Conservation (phyloP, 1,140 invertebrate genomes). For the Neodiprion lecontei region DNA sequence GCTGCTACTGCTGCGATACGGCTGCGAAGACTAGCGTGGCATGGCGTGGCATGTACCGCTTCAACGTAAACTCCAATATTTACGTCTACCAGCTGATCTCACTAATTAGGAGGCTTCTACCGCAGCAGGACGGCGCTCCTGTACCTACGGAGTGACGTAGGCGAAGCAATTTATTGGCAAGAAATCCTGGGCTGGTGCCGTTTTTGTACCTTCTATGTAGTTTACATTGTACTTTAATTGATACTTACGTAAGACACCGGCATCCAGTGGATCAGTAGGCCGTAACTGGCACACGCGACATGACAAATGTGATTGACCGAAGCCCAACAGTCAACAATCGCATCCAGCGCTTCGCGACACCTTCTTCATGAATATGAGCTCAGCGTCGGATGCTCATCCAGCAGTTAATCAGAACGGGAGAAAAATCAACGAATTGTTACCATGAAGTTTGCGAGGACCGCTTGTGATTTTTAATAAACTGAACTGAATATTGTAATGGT, state of each 20-base stretch:
- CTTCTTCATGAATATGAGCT: too few relatives aligned
- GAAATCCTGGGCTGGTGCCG: neutral
- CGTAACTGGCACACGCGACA: neutral
- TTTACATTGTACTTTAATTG: neutral
- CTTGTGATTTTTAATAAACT: too few relatives aligned
- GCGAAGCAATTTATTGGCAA: constrained; percentile 16
- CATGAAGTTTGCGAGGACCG: too few relatives aligned
- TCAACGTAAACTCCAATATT: constrained; percentile 14
- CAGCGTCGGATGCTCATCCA: too few relatives aligned
- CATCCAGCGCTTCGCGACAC: too few relatives aligned
- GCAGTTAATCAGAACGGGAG: too few relatives aligned
- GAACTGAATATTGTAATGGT: too few relatives aligned
- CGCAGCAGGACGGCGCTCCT: constrained; percentile 20
- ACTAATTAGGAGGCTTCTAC: constrained; percentile 22
- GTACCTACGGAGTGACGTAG: constrained; percentile 7
- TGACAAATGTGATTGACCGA: neutral
- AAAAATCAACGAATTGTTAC: too few relatives aligned
- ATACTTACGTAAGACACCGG: neutral
- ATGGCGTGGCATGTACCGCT: neutral
- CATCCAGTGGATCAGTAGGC: neutral
- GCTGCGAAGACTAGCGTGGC: neutral
- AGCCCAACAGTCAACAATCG: neutral
- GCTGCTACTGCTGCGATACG: neutral
- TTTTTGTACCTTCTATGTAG: constrained; percentile 5
- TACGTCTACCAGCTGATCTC: constrained; percentile 25